Evolutionary conservation across 2,113 vertebrate species (phyloP), one percentile per base, ranked within the genome.

Genomic region (Bujurquina vittata): DNA sequence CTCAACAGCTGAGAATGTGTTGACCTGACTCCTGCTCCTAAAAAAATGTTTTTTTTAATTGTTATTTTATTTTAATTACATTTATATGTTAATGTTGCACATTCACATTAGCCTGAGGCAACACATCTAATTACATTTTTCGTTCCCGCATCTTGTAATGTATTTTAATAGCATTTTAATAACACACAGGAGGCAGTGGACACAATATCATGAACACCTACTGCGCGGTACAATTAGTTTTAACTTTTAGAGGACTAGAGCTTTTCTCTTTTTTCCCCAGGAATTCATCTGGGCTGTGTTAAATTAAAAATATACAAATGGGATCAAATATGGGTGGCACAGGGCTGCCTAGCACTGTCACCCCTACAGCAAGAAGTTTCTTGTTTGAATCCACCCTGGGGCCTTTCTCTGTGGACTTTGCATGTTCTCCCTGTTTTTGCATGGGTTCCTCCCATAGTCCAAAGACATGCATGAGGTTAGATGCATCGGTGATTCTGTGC

Each of bases 121-220:
- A 65, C 59, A 67, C 31, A 17, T 62, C 37, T 74, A 61, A 87
- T 79, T 83, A 73, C 15, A 58, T 69, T 79, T 83, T 63, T 40
- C 29, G 76, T 62, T 59, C 18, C 8, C 57, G 37, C 10, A 72
- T 35, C 15, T 63, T 60, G 52, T 72, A 26, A 79, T 79, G 33
- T 62, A 52, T 87, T 75, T 63, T 80, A 57, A 57, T 22, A 58
- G 67, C 61, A n/a, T n/a, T n/a, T n/a, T n/a, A n/a, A n/a, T n/a
- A 33, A 46, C 52, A 77, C 54, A 54, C 65, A 56, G 18, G 18
- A 7, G 37, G 43, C 5, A 55, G 23, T 58, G 59, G 43, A 59
- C 58, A 84, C 20, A 84, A 63, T 61, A 43, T 79, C 17, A 72
- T 43, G 12, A 55, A 59, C 40, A 77, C n/a, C 12, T 73, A 52